A percentile compares a stretch with the other conserved stretches of the same genome.
Conservation (phyloP, 2,888 invertebrate genomes). For the Imbricaverruca yamaguchii region DNA sequence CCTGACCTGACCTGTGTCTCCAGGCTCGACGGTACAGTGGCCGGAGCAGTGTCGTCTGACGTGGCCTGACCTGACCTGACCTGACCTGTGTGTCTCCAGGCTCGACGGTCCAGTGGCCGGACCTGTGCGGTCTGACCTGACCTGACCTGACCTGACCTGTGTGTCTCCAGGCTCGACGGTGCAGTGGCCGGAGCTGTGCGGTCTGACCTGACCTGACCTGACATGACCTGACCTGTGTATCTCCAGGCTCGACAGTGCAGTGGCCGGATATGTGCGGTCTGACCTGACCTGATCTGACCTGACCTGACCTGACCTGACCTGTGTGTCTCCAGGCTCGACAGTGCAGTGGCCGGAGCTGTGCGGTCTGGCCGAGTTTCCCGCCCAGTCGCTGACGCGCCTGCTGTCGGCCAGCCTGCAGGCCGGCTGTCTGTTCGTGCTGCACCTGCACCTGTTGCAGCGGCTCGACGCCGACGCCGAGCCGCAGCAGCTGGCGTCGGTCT, state of each 20-base stretch:
- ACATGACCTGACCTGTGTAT: neutral
- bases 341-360: neutral
- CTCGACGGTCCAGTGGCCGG: neutral
- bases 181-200: neutral
- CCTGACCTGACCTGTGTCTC: neutral
- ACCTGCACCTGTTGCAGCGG: constrained; percentile 18
- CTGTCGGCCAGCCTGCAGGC: neutral
- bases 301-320: too few relatives aligned
- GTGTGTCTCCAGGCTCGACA: neutral
- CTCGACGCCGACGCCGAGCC: neutral
- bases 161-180: neutral
- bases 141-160: neutral
- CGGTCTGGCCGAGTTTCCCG: neutral
- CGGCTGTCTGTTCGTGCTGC: neutral
- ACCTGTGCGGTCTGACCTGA: too few relatives aligned
- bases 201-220: neutral
- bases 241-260: neutral
- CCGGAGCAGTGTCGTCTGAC: neutral
- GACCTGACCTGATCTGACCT: neutral
- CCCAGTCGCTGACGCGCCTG: neutral
- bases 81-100: neutral
- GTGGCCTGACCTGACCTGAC: neutral
- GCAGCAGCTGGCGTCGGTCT: neutral
- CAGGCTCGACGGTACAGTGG: neutral
- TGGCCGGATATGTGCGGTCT: neutral